Conservation (phyloP, 2,797 vertebrate species). For the Rhinella marina region DNA sequence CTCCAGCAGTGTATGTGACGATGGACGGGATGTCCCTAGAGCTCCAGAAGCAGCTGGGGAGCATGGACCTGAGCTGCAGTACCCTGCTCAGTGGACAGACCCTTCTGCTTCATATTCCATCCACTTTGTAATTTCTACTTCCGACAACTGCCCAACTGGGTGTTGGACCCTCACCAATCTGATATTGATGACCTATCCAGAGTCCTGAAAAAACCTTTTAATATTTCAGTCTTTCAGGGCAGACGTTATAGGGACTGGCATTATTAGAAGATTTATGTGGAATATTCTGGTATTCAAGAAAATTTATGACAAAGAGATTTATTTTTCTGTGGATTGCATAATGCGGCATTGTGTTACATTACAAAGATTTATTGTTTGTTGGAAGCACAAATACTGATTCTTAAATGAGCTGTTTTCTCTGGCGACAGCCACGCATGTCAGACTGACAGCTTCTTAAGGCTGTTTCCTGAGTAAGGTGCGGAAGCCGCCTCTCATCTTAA, state of each 20-base stretch:
- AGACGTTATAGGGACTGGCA: not conserved
- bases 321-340: not conserved
- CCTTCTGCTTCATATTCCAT: no score
- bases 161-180: no score
- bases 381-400: not conserved
- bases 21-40: no score
- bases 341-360: not conserved
- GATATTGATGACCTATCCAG: no score
- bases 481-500: not conserved
- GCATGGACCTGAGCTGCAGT: no score
- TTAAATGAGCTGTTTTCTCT: constrained; percentile 1
- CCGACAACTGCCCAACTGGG: no score
- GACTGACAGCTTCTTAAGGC: constrained; percentile 8
- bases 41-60: no score
- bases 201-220: no score
- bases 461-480: not conserved
- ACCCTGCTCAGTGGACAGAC: no score
- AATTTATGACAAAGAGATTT: not conserved
- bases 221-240: not conserved
- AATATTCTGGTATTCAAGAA: not conserved
- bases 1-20: no score
- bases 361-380: constrained; percentile 16
- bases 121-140: no score
- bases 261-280: not conserved
- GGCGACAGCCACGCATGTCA: not conserved